Conservation (phyloP, 2,113 vertebrate species). For the Microcebus ravelobensis region DNA sequence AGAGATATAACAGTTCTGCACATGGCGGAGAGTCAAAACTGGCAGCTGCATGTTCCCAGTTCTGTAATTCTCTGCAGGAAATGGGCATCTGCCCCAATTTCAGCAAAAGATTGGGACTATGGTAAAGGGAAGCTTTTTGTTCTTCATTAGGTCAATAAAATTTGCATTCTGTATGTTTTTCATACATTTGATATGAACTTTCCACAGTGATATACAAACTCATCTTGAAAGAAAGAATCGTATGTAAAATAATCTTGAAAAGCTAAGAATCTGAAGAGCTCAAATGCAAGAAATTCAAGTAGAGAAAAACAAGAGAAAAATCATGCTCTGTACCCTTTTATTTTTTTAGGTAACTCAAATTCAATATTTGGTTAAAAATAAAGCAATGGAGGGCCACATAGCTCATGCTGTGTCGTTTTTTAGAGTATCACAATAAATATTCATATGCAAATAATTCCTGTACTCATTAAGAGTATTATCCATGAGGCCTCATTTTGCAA, state of each 20-base stretch:
- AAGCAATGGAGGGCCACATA: neutral
- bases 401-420: neutral
- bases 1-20: neutral
- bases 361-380: neutral
- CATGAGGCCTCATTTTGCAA: neutral
- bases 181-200: neutral
- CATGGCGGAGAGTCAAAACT: constrained; percentile 16
- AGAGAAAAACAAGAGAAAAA: neutral
- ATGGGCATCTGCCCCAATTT: constrained; percentile 40
- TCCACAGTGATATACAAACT: neutral
- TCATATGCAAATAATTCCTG: neutral
- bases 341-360: neutral
- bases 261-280: neutral
- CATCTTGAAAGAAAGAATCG: neutral
- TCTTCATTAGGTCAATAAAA: constrained; percentile 5
- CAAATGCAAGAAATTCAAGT: neutral
- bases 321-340: rapidly evolving
- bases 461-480: neutral
- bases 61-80: constrained; percentile 42
- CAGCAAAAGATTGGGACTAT: neutral
- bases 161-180: neutral
- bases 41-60: constrained; percentile 49
- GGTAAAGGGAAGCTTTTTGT: neutral
- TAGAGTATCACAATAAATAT: neutral
- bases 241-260: neutral